Evolutionary conservation across 2,113 vertebrate genomes (phyloP).

Genomic region (Suricata suricatta): DNA sequence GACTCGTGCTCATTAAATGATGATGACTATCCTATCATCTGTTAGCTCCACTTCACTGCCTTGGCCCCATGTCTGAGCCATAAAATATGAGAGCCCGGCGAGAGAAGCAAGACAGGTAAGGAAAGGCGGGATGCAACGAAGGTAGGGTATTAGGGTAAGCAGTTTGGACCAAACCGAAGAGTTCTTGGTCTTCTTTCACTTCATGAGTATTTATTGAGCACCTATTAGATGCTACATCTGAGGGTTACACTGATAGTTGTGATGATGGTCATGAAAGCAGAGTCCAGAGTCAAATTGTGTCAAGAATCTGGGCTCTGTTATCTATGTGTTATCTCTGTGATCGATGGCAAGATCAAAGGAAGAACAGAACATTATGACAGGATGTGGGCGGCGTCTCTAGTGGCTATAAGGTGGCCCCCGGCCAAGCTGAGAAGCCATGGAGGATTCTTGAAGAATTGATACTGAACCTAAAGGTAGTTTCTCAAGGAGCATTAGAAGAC

Average conservation of each 20-base stretch:
- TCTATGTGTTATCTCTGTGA: neutral
- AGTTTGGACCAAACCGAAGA: neutral
- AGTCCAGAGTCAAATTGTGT: neutral
- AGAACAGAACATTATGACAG: neutral
- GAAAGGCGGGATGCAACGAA: fast-evolving
- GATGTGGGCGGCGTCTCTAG: fast-evolving
- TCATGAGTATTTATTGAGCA: neutral
- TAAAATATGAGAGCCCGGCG: fast-evolving
- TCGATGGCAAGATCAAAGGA: neutral
- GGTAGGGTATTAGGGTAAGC: neutral
- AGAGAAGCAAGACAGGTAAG: fast-evolving
- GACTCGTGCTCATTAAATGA: neutral
- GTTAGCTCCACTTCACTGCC: neutral
- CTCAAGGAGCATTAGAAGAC: neutral
- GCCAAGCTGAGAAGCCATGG: neutral
- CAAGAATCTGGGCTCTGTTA: neutral
- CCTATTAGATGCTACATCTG: neutral
- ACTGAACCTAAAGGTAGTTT: neutral
- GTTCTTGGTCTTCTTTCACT: neutral
- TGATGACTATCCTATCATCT: fast-evolving
- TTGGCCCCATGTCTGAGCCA: fast-evolving
- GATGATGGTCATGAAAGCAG: neutral
- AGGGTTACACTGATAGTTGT: neutral
- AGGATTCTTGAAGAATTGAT: neutral
- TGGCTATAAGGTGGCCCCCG: neutral